Conservation (phyloP, 2,888 invertebrate species). For the Criorhina ranunculi region DNA sequence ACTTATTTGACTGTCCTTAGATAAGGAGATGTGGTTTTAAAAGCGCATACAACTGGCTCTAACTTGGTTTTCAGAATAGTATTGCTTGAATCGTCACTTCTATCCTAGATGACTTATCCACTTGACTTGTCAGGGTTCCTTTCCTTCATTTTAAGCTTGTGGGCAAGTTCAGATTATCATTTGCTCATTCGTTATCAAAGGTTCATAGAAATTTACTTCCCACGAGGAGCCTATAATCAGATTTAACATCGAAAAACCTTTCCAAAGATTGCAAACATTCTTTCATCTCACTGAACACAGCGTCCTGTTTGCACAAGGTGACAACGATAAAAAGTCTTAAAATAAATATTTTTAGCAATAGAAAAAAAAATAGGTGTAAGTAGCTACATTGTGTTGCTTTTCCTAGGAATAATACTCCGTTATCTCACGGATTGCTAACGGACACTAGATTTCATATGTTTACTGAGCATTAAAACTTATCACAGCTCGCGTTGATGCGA, state of each 20-base stretch:
- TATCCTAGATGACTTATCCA: too few relatives aligned
- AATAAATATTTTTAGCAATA: conserved; percentile 28
- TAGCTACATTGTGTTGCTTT: conserved; percentile 9
- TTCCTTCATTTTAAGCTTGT: too few relatives aligned
- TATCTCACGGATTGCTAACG: conserved; percentile 45
- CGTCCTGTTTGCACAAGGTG: neutral
- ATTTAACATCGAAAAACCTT: neutral
- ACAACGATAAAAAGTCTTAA: conserved; percentile 6
- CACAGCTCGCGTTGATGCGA: conserved; percentile 16
- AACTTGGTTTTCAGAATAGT: too few relatives aligned
- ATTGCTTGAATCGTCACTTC: too few relatives aligned
- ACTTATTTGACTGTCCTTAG: too few relatives aligned
- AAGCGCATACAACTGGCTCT: too few relatives aligned
- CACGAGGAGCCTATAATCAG: neutral
- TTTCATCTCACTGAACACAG: neutral
- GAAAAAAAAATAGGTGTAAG: conserved; percentile 19
- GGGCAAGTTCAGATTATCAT: too few relatives aligned
- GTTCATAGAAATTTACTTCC: neutral
- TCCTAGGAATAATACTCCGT: neutral
- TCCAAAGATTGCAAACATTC: conserved; percentile 23
- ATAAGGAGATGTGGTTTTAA: too few relatives aligned
- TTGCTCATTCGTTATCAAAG: too few relatives aligned
- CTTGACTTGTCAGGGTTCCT: too few relatives aligned
- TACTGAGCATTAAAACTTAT: conserved; percentile 41
- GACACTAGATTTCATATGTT: conserved; percentile 46